Evolutionary conservation across 2,113 vertebrate genomes (phyloP).

Genomic region (Gymnocephalus cernua): DNA sequence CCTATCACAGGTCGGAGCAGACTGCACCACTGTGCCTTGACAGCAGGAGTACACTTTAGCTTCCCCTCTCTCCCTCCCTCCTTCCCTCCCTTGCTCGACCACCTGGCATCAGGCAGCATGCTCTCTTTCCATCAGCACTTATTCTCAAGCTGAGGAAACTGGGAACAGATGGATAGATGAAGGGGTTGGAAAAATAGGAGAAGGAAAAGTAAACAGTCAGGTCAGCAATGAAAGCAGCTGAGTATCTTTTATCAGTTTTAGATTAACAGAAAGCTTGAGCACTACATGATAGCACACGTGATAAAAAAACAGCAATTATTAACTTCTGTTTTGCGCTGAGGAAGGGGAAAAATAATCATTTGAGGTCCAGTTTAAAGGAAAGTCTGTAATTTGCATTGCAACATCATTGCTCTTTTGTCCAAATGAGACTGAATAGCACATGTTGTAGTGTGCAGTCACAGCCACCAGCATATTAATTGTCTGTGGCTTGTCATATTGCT

Average conservation of each 20-base stretch:
- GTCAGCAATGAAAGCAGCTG: slow-evolving; percentile 52
- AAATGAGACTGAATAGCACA: slow-evolving; percentile 21
- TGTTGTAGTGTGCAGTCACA: neutral
- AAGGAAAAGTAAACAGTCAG: slow-evolving; percentile 78
- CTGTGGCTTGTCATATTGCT: slow-evolving; percentile 52
- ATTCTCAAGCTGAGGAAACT: slow-evolving; percentile 67
- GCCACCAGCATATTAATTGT: slow-evolving; percentile 24
- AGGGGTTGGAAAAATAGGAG: slow-evolving; percentile 66
- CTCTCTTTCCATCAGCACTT: slow-evolving; percentile 77
- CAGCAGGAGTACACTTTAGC: slow-evolving; percentile 50
- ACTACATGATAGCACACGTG: neutral
- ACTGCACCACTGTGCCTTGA: slow-evolving; percentile 45
- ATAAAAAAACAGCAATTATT: slow-evolving; percentile 51
- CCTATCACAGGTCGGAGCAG: slow-evolving; percentile 74
- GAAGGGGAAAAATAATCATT: slow-evolving; percentile 10
- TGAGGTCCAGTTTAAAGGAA: neutral
- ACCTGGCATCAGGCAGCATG: slow-evolving; percentile 59
- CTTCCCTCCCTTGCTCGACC: slow-evolving; percentile 43
- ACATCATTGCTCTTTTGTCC: neutral
- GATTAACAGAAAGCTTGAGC: slow-evolving; percentile 45
- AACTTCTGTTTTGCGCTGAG: slow-evolving; percentile 32
- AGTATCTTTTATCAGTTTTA: slow-evolving; percentile 65
- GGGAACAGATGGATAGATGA: slow-evolving; percentile 65
- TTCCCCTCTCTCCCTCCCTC: slow-evolving; percentile 2
- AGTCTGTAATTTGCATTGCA: slow-evolving; percentile 1